Evolutionary conservation across 2,888 invertebrate species (phyloP).

Genomic region (Cantharis rustica): DNA sequence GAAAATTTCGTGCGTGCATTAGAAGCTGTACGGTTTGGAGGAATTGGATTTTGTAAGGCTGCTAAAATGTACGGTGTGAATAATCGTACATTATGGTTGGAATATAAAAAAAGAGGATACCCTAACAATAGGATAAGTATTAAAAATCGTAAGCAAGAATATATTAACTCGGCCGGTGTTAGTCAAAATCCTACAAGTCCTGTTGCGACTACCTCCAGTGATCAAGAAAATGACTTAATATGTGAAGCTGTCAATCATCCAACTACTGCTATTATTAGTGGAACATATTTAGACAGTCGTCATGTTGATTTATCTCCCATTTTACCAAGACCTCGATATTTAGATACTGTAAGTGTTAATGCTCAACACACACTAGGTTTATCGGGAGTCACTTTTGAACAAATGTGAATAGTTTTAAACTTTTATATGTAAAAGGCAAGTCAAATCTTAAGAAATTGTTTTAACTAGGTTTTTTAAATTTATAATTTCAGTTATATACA

Average conservation of each 20-base stretch:
- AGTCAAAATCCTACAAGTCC: conserved; percentile 54
- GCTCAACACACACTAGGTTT: conserved; percentile 66
- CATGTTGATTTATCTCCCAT: conserved; percentile 69
- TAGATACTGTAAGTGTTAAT: conserved; percentile 45
- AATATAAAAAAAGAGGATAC: conserved; percentile 83
- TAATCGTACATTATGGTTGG: conserved; percentile 83
- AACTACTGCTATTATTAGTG: conserved; percentile 63
- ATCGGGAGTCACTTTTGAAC: conserved; percentile 77
- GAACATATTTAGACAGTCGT: conserved; percentile 69
- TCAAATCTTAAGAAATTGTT: background rate
- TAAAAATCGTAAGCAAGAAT: conserved; percentile 73
- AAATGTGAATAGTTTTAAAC: conserved; percentile 63
- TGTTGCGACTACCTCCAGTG: background rate
- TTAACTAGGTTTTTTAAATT: background rate
- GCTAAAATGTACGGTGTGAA: conserved; percentile 84
- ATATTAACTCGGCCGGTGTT: conserved; percentile 47
- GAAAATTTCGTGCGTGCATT: conserved; percentile 82
- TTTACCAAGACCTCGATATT: conserved; percentile 57
- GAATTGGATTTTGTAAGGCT: conserved; percentile 85
- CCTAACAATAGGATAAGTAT: conserved; percentile 80
- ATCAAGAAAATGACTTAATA: conserved; percentile 49
- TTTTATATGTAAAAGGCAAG: background rate
- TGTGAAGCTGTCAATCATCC: conserved; percentile 40
- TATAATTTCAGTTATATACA: background rate
- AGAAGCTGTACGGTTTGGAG: conserved; percentile 81